phyloP scores from a whole-genome alignment of 2,888 invertebrate species.

The Chloroclystis v-ata region DNA sequence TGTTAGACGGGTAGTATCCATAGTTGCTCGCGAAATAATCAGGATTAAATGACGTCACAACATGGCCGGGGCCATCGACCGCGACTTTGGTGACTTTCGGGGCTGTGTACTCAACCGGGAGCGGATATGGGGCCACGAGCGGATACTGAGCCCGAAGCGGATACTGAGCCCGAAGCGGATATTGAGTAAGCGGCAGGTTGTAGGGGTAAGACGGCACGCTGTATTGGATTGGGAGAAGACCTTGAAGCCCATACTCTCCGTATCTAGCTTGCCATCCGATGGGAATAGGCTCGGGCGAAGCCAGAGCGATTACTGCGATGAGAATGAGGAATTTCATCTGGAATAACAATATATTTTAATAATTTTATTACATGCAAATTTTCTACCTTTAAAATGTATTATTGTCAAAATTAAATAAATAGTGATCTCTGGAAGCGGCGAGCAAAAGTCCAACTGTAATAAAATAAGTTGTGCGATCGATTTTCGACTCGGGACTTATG shows the following conservation, averaged over 20 bases:
- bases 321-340: slow-evolving; percentile 39
- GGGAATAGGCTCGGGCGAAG: slow-evolving; percentile 13
- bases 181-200: not conserved
- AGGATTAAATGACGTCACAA: slow-evolving; percentile 29
- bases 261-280: slow-evolving; percentile 35
- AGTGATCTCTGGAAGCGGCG: too few relatives aligned
- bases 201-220: slow-evolving; percentile 4
- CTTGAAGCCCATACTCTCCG: slow-evolving; percentile 27
- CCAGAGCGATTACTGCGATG: slow-evolving; percentile 20
- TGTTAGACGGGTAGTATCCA: slow-evolving; percentile 36
- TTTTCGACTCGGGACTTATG: too few relatives aligned
- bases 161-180: not conserved
- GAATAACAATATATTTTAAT: not conserved
- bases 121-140: slow-evolving; percentile 2
- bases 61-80: slow-evolving; percentile 1
- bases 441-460: too few relatives aligned
- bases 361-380: too few relatives aligned
- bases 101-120: not conserved
- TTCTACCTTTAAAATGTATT: too few relatives aligned
- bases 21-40: slow-evolving; percentile 33
- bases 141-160: not conserved
- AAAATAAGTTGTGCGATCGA: too few relatives aligned
- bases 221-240: slow-evolving; percentile 18
- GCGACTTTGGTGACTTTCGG: not conserved
- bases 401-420: too few relatives aligned